These are phyloP conservation scores for Rhinolophus sinicus DNA, from an alignment of 2,113 vertebrate species.

Conservation along the genomic window DNA sequence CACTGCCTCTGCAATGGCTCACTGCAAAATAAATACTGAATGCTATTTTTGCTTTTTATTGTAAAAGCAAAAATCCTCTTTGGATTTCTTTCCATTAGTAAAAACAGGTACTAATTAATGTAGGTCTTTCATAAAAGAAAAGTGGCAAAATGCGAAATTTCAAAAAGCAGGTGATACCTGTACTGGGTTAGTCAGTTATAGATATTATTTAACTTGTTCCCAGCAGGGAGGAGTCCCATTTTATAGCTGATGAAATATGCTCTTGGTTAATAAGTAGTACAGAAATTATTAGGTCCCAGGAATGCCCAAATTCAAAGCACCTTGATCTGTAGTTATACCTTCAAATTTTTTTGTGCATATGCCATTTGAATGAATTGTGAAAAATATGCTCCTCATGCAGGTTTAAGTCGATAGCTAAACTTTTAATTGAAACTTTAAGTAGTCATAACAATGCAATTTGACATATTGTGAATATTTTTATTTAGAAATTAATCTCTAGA, in stretches of 20 bases:
- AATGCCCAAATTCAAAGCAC: not conserved
- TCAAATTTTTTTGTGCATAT: not conserved
- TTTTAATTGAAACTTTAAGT: conserved; percentile 17
- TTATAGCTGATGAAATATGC: not conserved
- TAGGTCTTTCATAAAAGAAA: not conserved
- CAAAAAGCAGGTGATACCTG: not conserved
- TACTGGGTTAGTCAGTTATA: not conserved
- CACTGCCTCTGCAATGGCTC: not conserved
- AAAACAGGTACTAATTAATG: not conserved
- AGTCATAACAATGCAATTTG: not conserved
- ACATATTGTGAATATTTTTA: not conserved
- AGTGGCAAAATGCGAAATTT: not conserved
- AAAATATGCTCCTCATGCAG: not conserved
- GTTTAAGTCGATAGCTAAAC: not conserved
- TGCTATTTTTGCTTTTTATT: not conserved
- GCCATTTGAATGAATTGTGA: not conserved
- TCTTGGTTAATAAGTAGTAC: not conserved
- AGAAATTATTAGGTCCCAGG: not conserved
- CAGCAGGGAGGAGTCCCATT: not conserved
- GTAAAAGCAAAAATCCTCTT: not conserved
- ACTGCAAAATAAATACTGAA: not conserved
- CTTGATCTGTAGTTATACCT: not conserved
- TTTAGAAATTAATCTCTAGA: not conserved
- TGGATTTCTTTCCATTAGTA: not conserved
- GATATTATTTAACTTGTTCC: not conserved